Base-by-base conservation (phyloP, 2,113 vertebrate species). In the Corythoichthys haematopterus region DNA sequence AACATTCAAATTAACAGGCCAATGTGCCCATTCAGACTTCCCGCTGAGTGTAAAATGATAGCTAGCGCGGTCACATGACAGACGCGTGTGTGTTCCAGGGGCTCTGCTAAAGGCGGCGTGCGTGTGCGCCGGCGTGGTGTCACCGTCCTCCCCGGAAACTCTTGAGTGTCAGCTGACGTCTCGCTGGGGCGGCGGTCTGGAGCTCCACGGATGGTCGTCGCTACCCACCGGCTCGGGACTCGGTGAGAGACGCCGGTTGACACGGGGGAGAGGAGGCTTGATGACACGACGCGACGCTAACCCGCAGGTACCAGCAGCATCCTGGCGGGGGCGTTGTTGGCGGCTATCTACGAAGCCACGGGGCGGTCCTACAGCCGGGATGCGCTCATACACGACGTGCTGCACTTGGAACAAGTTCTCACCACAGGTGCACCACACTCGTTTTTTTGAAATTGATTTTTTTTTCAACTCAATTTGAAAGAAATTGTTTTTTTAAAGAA, bases 251-350 rank as follows among this genome's bases (percentile, higher is more conserved):
- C 14, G 1, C 7, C 14, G 1, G 8, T 37, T 38, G 3, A 38
- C 1, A n/a, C 2, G 14, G 7, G 55, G 12, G 28, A 38, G 7
- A 4, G 11, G n/a, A 14, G 4, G 1, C 2, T 2, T 28, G 4
- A 14, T 8, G 20, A 11, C 16, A 61, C 40, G 38, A 5, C 16
- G 16, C n/a, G 11, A 2, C 2, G 20, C 38, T 6, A 5, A 0
- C 20, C 1, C 50, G 35, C 79, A 99, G 97, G 97, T 55, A 99
- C 97, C 74, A 99, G 97, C 88, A 99, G 97, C 75, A 99, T 99
- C 84, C 88, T 99, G 86, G 97, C 96, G 0, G 97, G 95, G 53
- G 93, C 94, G 0, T 91, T 93, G 72, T 84, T 98, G 83, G 95
- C 94, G 0, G 91, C 93, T 0, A 80, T 98, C 60, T 96, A 95